Evolutionary conservation across 2,888 invertebrate species (phyloP).

Genomic region (Thyatira batis): DNA sequence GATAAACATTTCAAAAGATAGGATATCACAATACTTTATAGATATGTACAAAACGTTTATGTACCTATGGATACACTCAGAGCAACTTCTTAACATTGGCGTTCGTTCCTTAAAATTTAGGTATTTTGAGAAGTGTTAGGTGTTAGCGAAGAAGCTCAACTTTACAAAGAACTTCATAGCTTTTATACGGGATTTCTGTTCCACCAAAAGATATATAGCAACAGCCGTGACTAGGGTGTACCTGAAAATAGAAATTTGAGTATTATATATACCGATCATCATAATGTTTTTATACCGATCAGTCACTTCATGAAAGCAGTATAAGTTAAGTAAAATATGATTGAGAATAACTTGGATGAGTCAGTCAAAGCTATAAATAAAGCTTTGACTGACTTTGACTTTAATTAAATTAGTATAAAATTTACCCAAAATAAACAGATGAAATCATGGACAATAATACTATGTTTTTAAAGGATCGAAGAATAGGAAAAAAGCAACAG

Average conservation of each 20-base stretch:
- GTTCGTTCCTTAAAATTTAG: too few species aligned
- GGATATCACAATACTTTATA: background rate
- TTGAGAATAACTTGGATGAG: too few species aligned
- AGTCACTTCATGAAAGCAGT: too few species aligned
- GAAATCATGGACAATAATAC: too few species aligned
- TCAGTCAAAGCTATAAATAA: too few species aligned
- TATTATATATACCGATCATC: background rate
- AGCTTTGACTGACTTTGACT: too few species aligned
- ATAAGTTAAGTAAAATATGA: too few species aligned
- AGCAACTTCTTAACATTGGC: background rate
- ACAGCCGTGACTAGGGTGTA: conserved; percentile 69
- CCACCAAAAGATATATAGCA: conserved; percentile 70
- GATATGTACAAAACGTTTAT: background rate
- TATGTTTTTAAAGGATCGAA: too few species aligned
- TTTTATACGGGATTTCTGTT: conserved; percentile 53
- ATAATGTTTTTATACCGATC: background rate
- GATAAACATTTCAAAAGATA: background rate
- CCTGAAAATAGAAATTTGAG: conserved; percentile 39
- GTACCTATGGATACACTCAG: background rate
- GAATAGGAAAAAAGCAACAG: too few species aligned
- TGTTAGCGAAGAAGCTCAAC: conserved; percentile 12
- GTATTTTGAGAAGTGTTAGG: too few species aligned
- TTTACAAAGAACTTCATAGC: conserved; percentile 70
- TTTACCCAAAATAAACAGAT: too few species aligned
- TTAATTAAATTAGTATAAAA: too few species aligned